A percentile compares a stretch with the other conserved stretches of the same genome.
phyloP scores from a whole-genome alignment of 1,140 invertebrate genomes.

The Vanessa atalanta region DNA sequence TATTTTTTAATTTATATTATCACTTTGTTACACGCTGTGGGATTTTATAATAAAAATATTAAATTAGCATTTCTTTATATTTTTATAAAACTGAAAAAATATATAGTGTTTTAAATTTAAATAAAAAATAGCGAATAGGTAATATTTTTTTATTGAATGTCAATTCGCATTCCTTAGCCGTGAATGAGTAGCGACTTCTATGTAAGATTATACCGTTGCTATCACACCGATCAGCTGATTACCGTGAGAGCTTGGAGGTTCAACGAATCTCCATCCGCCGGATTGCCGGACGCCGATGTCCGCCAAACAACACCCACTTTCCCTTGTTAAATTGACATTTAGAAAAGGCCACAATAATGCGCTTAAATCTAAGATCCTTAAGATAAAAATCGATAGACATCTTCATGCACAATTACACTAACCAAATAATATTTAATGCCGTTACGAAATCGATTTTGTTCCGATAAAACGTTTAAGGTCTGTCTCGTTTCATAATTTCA shows the following conservation, averaged over 20 bases:
- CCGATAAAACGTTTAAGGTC: conserved; percentile 12
- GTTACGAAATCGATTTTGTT: conserved; percentile 17
- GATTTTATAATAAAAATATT: too few relatives aligned
- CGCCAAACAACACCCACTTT: conserved; percentile 36
- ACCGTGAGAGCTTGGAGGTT: conserved; percentile 54
- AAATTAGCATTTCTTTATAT: too few relatives aligned
- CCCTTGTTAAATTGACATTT: conserved; percentile 31
- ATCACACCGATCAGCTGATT: conserved; percentile 32
- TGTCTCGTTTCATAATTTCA: conserved; percentile 12
- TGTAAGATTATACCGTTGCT: not conserved
- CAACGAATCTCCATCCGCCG: conserved; percentile 49
- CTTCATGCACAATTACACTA: conserved; percentile 28
- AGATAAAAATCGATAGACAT: conserved; percentile 33
- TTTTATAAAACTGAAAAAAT: too few relatives aligned
- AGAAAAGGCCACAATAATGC: conserved; percentile 24
- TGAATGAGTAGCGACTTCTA: not conserved
- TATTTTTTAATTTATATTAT: too few relatives aligned
- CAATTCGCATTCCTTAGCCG: not conserved
- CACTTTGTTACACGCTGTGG: too few relatives aligned
- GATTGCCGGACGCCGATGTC: conserved; percentile 31
- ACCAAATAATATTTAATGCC: conserved; percentile 14
- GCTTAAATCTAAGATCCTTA: conserved; percentile 4
- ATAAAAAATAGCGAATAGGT: too few relatives aligned
- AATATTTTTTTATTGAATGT: too few relatives aligned
- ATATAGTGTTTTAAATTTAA: too few relatives aligned